Base-by-base conservation (phyloP, 37 sponge, comb jelly and placozoan genomes). In the Agelas oroides region DNA sequence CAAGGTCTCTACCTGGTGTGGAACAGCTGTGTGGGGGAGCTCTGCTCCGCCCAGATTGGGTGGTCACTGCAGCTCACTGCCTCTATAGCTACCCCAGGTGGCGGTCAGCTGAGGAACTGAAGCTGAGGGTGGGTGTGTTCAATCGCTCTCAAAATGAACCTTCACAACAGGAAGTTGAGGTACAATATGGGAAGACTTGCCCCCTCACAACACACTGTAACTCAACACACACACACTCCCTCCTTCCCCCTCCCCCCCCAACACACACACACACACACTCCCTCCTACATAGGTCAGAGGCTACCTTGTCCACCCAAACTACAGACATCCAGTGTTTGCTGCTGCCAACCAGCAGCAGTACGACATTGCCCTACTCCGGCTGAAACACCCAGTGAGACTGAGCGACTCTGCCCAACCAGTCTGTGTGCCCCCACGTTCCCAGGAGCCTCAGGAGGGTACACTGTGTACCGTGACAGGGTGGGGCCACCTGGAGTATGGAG, bases 61-160 rank as follows among this genome's bases (percentile, higher is more conserved):
- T 88, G 3, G 30, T 88, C 17, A 88, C 88, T 28, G 88, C 88
- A 6, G 88, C 88, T 23, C 88, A 88, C 76, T 88, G 88, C 40
- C 69, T 88, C 32, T 80, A 71, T 53, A 27, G 37, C 28, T 12
- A 13, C 16, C 13, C 17, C 28, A 21, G 46, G 18, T 59, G 59
- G 72, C 1, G 15, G 31, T n/a, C 24, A 11, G 3, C 53, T 0
- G 14, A 11, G 25, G 53, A 68, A 5, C 39, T 88, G 5, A 19
- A 40, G 25, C 57, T 88, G 14, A 65, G 88, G 36, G 70, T 61
- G 27, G 88, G 88, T 53, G 88, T 82, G 59, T 65, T 62, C 70
- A 88, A 88, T 31, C 54, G 82, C 40, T 55, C 82, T 0, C 12
- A 32, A 36, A 20, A n/a, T 30, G 73, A 82, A 25, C 28, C 38